These are phyloP conservation scores for Rhagophthalmus giganteus DNA, from an alignment of 2,888 invertebrate species.

Conservation along the genomic window DNA sequence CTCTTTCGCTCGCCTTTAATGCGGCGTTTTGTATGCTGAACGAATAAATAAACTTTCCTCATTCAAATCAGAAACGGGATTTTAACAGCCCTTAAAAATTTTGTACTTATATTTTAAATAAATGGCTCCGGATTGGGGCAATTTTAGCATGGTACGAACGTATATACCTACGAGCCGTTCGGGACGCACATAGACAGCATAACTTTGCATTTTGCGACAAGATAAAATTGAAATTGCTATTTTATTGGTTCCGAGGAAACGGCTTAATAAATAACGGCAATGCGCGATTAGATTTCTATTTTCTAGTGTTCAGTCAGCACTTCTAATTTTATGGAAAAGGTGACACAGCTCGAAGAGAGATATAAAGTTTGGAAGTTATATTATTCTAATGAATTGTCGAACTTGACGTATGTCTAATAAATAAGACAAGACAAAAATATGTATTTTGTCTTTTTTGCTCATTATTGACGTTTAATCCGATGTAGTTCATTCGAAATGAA, in stretches of 20 bases:
- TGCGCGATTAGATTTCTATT: no score
- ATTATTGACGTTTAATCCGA: no score
- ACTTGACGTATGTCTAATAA: no score
- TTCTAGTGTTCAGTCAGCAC: no score
- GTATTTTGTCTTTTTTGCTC: no score
- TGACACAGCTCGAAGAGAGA: no score
- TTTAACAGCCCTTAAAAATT: conserved; percentile 15
- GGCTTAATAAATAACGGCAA: conserved; percentile 19
- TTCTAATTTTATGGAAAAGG: conserved; percentile 1
- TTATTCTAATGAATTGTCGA: no score
- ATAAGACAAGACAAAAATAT: no score
- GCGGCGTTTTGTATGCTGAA: conserved; percentile 25
- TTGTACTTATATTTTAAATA: not conserved
- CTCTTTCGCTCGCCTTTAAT: conserved; percentile 21
- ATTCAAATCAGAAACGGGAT: conserved; percentile 12
- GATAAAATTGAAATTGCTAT: conserved; percentile 33
- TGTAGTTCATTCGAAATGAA: no score
- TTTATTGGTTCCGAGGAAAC: conserved; percentile 30
- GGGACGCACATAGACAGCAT: conserved; percentile 19
- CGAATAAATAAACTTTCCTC: conserved; percentile 21
- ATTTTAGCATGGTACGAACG: not conserved
- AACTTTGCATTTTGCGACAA: conserved; percentile 28
- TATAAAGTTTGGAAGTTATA: no score
- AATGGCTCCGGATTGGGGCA: no score
- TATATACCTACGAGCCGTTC: not conserved